These are phyloP conservation scores for Xiphophorus couchianus DNA, from an alignment of 2,113 vertebrate genomes.

Conservation along the genomic window DNA sequence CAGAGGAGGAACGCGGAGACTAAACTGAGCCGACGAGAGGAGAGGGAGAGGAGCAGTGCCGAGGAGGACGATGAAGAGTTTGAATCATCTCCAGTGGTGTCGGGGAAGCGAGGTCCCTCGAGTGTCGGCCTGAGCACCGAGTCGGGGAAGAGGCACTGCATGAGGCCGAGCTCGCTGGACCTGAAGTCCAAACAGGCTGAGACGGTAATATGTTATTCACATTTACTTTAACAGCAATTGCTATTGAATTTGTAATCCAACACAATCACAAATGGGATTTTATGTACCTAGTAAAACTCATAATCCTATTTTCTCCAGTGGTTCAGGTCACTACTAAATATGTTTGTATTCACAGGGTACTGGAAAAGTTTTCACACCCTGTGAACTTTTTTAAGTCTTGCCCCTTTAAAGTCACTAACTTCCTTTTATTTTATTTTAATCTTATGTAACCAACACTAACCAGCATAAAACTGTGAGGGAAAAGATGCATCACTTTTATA, in stretches of 20 bases:
- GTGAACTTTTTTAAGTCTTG: too few species aligned
- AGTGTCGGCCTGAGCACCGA: conserved; percentile 57
- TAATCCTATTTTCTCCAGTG: background rate
- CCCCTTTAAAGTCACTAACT: too few species aligned
- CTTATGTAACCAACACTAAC: too few species aligned
- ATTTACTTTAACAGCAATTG: background rate
- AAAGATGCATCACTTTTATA: too few species aligned
- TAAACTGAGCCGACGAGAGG: conserved; percentile 35
- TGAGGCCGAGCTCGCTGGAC: conserved; percentile 56
- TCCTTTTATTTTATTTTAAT: too few species aligned
- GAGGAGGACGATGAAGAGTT: conserved; percentile 34
- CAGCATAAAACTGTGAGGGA: too few species aligned
- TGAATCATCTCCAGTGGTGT: conserved; percentile 23
- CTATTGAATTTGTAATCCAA: background rate
- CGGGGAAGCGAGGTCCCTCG: conserved; percentile 70
- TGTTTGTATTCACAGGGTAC: too few species aligned
- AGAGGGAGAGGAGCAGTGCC: conserved; percentile 39
- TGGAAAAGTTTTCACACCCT: too few species aligned
- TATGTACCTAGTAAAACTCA: background rate
- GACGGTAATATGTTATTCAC: conserved; percentile 46
- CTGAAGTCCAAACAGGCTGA: conserved; percentile 46
- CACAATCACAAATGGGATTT: background rate
- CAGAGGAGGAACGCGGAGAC: conserved; percentile 17
- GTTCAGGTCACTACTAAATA: too few species aligned
- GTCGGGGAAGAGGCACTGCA: conserved; percentile 72